phyloP scores from a whole-genome alignment of 2,888 invertebrate species.

The Romanomermis culicivorax region DNA sequence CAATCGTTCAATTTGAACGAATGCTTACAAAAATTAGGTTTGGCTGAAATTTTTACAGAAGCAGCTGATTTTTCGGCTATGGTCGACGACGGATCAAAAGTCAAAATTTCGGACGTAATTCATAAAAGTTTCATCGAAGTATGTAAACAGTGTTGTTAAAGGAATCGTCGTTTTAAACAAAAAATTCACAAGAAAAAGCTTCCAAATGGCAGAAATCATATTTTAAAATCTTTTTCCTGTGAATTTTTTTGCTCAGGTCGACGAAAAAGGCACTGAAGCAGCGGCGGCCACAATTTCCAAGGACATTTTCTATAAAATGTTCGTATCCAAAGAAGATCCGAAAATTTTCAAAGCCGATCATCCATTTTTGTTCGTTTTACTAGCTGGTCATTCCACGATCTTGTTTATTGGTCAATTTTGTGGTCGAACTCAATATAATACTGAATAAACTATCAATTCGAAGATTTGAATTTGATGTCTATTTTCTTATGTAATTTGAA shows the following conservation, averaged over 20 bases:
- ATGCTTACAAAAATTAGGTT: background rate
- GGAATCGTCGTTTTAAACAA: background rate
- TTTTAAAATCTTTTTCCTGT: too few species aligned
- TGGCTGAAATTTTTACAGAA: background rate
- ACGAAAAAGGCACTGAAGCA: background rate
- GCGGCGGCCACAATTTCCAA: background rate
- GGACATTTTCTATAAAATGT: too few species aligned
- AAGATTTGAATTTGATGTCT: too few species aligned
- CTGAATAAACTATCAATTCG: too few species aligned
- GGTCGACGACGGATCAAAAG: background rate
- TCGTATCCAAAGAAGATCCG: too few species aligned
- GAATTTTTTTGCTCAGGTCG: too few species aligned
- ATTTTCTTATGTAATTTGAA: too few species aligned
- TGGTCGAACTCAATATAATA: too few species aligned
- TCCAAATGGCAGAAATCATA: too few species aligned
- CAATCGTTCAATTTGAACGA: background rate
- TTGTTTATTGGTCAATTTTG: background rate
- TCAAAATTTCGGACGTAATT: background rate
- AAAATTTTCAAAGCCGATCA: conserved; percentile 16
- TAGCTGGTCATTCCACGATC: background rate
- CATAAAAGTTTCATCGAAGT: background rate
- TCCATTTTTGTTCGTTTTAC: conserved; percentile 15
- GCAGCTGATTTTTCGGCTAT: background rate
- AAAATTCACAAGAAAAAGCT: background rate
- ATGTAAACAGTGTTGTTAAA: background rate